Evolutionary conservation across 2,888 invertebrate genomes (phyloP), one percentile per base, ranked within the genome.

Genomic region (Caenorhabditis zanzibari): DNA sequence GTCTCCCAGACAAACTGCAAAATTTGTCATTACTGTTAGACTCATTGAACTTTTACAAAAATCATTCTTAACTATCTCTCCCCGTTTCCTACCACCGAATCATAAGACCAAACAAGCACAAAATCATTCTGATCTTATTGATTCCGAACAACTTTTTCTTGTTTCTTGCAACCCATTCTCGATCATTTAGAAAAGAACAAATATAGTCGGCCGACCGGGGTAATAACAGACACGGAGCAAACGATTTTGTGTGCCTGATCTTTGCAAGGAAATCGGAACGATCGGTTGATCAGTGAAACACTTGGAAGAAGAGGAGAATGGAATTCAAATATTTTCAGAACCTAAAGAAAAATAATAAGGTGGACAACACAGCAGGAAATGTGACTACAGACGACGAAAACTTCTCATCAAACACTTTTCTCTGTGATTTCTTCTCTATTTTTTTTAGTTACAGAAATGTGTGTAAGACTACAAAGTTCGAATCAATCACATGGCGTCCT

Each of bases 391-490:
- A 74, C 38, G 54, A 28, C 41, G 38, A 56, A 69, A 22, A 56
- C 26, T 38, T 26, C 44, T 14, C 35, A 32, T 6, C 32, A n/a
- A n/a, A n/a, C 22, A 32, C 52, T n/a, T 32, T 9, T 38, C 3
- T 54, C 35, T 69, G 19, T 54, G 6, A 22, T 38, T 54, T 49
- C 26, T 49, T 35, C 19, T 14, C 58, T n/a, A 22, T 52, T 63
- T 32, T 35, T 24, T 12, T 28, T 32, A 10, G 14, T 24, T 26
- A 28, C 7, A 24, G 41, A 63, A 54, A 52, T 35, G 22, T 58
- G 75, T 75, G 69, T 71, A 44, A 79, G 54, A 79, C 79, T 79
- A 79, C 79, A 71, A 79, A 79, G 71, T 79, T 79, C 77, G 52
- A 63, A 52, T 54, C 69, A 38, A 79, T 79, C 79, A 79, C 79